These are phyloP conservation scores for Hanleya hanleyi DNA, from an alignment of 2,888 invertebrate species.

Conservation along the genomic window DNA sequence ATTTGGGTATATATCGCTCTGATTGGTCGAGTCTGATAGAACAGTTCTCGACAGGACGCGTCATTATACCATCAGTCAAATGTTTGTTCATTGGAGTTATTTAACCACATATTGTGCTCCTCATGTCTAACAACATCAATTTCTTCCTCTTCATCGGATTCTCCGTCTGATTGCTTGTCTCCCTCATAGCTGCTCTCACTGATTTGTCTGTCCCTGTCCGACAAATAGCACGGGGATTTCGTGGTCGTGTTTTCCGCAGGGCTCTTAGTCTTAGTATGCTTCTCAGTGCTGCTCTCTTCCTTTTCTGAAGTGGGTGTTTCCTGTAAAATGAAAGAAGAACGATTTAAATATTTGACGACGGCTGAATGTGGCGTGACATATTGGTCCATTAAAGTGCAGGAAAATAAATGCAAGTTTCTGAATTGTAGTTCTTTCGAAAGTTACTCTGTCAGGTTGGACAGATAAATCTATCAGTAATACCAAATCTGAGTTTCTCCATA, in stretches of 20 bases:
- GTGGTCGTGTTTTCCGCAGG: neutral
- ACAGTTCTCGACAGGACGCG: too few relatives aligned
- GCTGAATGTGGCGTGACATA: too few relatives aligned
- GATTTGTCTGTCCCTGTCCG: neutral
- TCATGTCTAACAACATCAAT: conserved; percentile 7
- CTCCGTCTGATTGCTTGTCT: neutral
- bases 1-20: too few relatives aligned
- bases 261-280: neutral
- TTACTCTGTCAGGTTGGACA: too few relatives aligned
- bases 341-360: too few relatives aligned
- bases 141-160: conserved; percentile 13
- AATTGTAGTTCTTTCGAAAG: too few relatives aligned
- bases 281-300: neutral
- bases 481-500: neutral
- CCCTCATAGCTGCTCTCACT: neutral
- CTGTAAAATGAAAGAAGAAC: neutral
- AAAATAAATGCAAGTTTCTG: too few relatives aligned
- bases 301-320: conserved; percentile 7
- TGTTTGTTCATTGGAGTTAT: neutral
- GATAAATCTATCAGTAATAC: neutral
- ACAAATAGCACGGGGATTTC: neutral
- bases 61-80: too few relatives aligned
- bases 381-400: too few relatives aligned
- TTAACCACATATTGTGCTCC: neutral
- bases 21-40: too few relatives aligned